These are phyloP conservation scores for Poecilobothrus nobilitatus DNA, from an alignment of 2,888 invertebrate genomes.

Conservation along the genomic window DNA sequence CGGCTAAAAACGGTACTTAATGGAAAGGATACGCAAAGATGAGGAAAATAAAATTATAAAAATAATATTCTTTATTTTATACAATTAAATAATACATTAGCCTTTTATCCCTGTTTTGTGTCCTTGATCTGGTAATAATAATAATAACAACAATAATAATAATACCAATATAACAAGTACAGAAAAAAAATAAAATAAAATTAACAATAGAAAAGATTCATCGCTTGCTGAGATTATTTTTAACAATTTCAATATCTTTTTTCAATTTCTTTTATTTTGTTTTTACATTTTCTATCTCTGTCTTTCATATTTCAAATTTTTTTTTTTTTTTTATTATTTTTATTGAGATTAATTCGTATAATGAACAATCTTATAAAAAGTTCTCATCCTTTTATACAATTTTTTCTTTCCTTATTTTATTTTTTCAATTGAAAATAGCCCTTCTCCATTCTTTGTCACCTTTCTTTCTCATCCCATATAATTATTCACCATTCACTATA, in stretches of 20 bases:
- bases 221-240: neutral
- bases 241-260: neutral
- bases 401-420: no score
- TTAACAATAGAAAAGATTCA: neutral
- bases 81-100: neutral
- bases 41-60: no score
- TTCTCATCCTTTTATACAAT: neutral
- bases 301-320: neutral
- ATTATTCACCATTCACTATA: no score
- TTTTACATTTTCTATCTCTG: neutral
- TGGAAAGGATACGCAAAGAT: no score
- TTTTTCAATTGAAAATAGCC: no score
- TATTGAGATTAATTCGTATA: neutral
- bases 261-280: neutral
- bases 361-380: neutral
- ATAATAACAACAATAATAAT: neutral
- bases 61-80: neutral
- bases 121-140: slow-evolving; percentile 1
- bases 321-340: neutral
- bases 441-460: no score
- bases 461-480: no score
- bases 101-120: slow-evolving; percentile 1
- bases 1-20: neutral
- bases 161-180: neutral
- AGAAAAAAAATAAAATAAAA: neutral